A percentile compares a stretch with the other conserved stretches of the same genome.
Conservation (phyloP, 2,888 invertebrate genomes). For the Yponomeuta plumbellus region DNA sequence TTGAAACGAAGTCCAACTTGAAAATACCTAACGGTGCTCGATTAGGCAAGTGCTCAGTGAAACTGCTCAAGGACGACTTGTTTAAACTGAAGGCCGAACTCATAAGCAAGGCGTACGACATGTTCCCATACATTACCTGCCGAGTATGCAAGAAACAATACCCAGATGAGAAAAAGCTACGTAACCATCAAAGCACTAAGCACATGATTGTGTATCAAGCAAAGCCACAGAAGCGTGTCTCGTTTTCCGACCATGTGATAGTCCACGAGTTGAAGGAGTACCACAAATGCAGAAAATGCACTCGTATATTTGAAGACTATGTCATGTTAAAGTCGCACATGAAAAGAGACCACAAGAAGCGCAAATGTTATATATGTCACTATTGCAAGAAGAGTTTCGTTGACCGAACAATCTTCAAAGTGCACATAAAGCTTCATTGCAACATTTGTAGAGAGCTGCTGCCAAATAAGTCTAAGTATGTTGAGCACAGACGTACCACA, state of each 20-base stretch:
- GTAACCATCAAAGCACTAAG: conserved; percentile 52
- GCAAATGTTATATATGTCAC: conserved; percentile 62
- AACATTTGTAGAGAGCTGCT: conserved; percentile 45
- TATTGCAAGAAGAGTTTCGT: conserved; percentile 58
- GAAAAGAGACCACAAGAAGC: conserved; percentile 52
- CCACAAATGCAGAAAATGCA: conserved; percentile 59
- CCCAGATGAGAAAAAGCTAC: conserved; percentile 43
- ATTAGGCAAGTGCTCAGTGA: conserved; percentile 39
- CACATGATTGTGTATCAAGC: conserved; percentile 48
- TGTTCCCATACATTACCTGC: conserved; percentile 35
- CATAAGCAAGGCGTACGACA: conserved; percentile 15
- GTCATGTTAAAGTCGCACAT: conserved; percentile 45
- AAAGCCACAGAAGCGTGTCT: conserved; percentile 50
- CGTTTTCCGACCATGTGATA: conserved; percentile 59
- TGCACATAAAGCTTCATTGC: conserved; percentile 62
- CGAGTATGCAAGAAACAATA: conserved; percentile 57
- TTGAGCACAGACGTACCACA: conserved; percentile 42
- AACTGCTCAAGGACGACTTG: conserved; percentile 40
- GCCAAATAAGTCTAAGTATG: conserved; percentile 36
- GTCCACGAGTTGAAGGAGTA: conserved; percentile 57
- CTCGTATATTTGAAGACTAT: conserved; percentile 52
- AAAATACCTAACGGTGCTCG: neutral
- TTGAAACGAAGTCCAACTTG: neutral
- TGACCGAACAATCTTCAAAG: conserved; percentile 60
- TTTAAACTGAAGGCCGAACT: conserved; percentile 31